phyloP scores from a whole-genome alignment of 2,113 vertebrate species.

The Hassar affinis region DNA sequence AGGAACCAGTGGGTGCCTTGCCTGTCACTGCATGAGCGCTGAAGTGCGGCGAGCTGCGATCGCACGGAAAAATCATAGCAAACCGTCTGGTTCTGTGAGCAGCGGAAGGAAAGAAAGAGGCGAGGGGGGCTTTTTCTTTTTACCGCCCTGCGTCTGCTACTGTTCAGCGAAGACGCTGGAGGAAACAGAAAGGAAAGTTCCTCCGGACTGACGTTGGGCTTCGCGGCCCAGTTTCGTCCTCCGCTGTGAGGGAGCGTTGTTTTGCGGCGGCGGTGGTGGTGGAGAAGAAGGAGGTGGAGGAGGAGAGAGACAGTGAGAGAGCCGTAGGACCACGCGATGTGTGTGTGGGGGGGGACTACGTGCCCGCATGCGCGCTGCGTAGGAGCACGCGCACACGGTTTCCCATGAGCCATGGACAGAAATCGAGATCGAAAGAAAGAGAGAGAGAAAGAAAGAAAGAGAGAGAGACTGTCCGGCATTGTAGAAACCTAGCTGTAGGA shows the following conservation, averaged over 20 bases:
- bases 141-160: conserved; percentile 41
- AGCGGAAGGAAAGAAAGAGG: conserved; percentile 29
- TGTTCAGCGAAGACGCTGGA: conserved; percentile 33
- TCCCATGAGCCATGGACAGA: conserved; percentile 16
- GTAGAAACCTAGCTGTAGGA: conserved; percentile 16
- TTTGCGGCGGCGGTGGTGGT: conserved; percentile 38
- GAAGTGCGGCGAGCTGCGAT: conserved; percentile 49
- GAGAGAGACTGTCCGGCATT: conserved; percentile 5
- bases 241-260: conserved; percentile 26
- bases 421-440: background rate
- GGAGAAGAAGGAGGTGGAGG: conserved; percentile 25
- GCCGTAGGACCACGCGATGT: conserved; percentile 21
- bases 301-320: background rate
- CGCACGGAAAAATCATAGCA: conserved; percentile 40
- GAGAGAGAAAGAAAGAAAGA: background rate
- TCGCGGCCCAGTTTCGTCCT: conserved; percentile 41
- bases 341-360: background rate
- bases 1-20: conserved; percentile 88
- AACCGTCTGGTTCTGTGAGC: conserved; percentile 11
- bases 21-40: conserved; percentile 83
- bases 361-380: conserved; percentile 35
- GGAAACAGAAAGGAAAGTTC: conserved; percentile 35
- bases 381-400: conserved; percentile 36
- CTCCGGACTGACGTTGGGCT: conserved; percentile 34
- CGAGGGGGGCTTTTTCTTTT: conserved; percentile 29